Evolutionary conservation across 2,888 invertebrate species (phyloP), one percentile per base, ranked within the genome.

Genomic region (Blastobasis adustella): DNA sequence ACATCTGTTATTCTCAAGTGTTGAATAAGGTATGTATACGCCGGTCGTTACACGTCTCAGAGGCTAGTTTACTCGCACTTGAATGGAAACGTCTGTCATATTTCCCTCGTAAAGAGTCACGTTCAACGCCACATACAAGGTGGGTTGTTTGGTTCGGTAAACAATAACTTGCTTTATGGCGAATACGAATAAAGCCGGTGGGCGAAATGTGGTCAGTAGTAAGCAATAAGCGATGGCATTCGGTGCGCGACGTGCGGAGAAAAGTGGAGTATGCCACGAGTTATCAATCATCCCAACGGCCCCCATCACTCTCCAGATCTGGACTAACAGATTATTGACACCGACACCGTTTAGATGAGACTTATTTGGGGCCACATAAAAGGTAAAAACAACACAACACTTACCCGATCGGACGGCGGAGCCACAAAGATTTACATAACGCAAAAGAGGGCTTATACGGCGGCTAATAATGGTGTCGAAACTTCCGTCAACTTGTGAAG

Each of bases 201-300:
- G 23, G 23, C 23, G 23, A 23, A 23, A 23, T 23, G 23, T 23
- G 23, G 23, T 23, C 23, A 23, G 23, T 23, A 23, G 23, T 23
- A 23, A 23, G 23, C 23, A 23, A 23, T 23, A 23, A 23, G 23
- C 23, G 23, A 23, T 23, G 23, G 23, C 23, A 23, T 23, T 23
- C 23, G 23, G 23, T 23, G 23, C 23, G 23, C 23, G 23, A 23
- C 23, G 23, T 23, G 54, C 64, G 58, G 55, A 62, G 58, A 49
- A 65, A 82, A 82, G 78, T 82, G 56, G 81, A 83, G 80, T 82
- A 74, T 82, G 84, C 73, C 84, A 82, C 68, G 63, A 72, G 69
- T 74, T 76, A 76, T 78, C 81, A 78, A 82, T 84, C 79, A 79
- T 65, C 1, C 23, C 23, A 67, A 58, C 58, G 10, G 47, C 40